These are phyloP conservation scores for Anas bahamensis DNA, from an alignment of 2,797 vertebrate species.

Conservation along the genomic window DNA sequence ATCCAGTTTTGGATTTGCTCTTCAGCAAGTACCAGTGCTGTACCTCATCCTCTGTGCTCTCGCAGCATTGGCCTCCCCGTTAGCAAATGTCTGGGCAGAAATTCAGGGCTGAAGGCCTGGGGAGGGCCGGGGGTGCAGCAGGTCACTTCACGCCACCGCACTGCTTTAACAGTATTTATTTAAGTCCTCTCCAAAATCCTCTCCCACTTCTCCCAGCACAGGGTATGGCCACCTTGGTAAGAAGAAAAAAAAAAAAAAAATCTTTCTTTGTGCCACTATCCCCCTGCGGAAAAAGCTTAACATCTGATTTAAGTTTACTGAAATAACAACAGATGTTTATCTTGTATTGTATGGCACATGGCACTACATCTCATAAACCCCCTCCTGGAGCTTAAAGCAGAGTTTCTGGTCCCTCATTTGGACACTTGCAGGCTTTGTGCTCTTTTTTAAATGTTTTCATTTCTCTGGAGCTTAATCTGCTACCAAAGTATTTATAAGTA, in stretches of 20 bases:
- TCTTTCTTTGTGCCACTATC: constrained; percentile 33
- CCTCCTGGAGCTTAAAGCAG: constrained; percentile 82
- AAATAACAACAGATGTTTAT: constrained; percentile 90
- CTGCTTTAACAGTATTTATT: neutral
- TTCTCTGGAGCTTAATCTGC: constrained; percentile 70
- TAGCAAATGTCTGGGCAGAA: neutral
- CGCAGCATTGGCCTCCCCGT: neutral
- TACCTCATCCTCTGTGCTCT: neutral
- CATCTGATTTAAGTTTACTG: constrained; percentile 88
- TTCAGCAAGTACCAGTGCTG: fast-evolving
- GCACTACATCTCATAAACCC: constrained; percentile 85
- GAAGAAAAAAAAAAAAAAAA: neutral
- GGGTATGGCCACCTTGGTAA: constrained; percentile 1
- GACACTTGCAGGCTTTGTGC: constrained; percentile 72
- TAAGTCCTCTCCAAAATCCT: neutral
- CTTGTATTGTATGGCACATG: constrained; percentile 89
- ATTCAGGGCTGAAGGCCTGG: neutral
- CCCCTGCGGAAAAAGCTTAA: constrained; percentile 75
- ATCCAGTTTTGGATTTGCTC: neutral
- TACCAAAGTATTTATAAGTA: constrained; percentile 65
- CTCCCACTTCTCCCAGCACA: neutral
- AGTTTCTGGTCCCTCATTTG: constrained; percentile 19
- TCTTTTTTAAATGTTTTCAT: constrained; percentile 61
- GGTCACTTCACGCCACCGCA: neutral
- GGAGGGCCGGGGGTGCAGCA: neutral